Percentiles rank a stretch among this genome's conserved stretches.
Conservation (phyloP, 2,797 vertebrate species). For the Peromyscus eremicus region DNA sequence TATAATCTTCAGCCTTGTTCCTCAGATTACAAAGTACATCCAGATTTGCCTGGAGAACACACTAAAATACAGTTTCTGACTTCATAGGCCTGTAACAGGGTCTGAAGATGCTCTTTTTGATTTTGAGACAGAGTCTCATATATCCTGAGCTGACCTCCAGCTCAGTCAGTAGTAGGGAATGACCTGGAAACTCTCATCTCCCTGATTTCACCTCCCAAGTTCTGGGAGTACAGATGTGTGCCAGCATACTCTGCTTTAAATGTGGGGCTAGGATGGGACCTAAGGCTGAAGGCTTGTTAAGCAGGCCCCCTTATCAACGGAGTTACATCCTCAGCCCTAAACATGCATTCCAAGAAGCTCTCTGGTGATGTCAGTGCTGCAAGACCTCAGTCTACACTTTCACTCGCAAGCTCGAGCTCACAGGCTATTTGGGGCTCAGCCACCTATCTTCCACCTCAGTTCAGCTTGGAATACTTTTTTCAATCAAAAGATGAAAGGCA, state of each 20-base stretch:
- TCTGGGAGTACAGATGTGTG: neutral
- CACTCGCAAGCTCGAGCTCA: neutral
- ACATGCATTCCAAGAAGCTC: neutral
- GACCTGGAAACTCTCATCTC: neutral
- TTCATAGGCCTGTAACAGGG: neutral
- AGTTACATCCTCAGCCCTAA: neutral
- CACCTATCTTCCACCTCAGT: neutral
- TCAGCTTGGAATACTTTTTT: neutral
- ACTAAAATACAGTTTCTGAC: conserved; percentile 25
- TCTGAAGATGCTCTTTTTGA: neutral
- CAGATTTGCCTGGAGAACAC: neutral
- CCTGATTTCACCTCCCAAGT: neutral
- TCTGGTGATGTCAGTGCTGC: neutral
- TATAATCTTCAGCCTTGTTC: neutral
- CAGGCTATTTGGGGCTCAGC: neutral
- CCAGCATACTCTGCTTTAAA: neutral
- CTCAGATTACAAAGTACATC: neutral
- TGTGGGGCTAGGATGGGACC: neutral
- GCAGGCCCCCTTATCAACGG: neutral
- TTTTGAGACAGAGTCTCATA: neutral
- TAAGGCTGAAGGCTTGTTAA: neutral
- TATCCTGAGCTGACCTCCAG: neutral
- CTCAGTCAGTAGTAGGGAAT: neutral
- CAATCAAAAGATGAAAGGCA: neutral
- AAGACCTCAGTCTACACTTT: neutral